Base-by-base conservation (phyloP, 2,888 invertebrate species). In the Geotrupes spiniger region DNA sequence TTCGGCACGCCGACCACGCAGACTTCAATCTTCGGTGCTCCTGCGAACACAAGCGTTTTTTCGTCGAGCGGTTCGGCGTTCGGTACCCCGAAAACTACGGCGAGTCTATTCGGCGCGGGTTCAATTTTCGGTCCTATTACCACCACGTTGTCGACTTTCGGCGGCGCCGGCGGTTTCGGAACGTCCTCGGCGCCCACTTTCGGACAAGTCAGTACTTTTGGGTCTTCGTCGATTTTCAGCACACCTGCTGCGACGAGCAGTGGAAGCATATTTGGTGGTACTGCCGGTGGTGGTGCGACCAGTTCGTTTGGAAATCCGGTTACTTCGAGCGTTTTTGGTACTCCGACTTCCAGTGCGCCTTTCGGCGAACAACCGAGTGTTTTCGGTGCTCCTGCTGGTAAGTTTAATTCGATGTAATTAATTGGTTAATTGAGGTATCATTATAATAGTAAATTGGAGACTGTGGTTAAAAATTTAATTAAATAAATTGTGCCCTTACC, bases 161-260 rank as follows among this genome's bases (percentile, higher is more conserved):
- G 51, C 25, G 21, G 49, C 2, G 43, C 51, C 60, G 39, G 40
- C 9, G 43, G 52, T 8, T 43, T 52, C 25, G 44, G 45, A 44
- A 42, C 58, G 8, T 42, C 33, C 40, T 36, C 12, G 41, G 40
- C 33, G 28, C 36, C 44, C 1, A 15, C 42, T 25, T 57, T 53
- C 42, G 53, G 54, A 11, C 33, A 33, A 1, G 14, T 12, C 2
- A 12, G 14, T 12, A 42, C 50, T 57, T 60, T 72, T 74, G 61
- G 76, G 70, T 31, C 56, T 28, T 41, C 48, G 33, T 54, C 54
- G 12, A 42, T 48, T 74, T 62, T 71, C 2, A 70, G 70, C 1
- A 71, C 70, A 2, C 68, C 64, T 37, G 56, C 61, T 6, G 65
- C 64, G 2, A 59, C 61, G 1, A 71, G 69, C n/a, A 75, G 76